Evolutionary conservation across 2,888 invertebrate species (phyloP), one percentile per base, ranked within the genome.

Genomic region (Lagria hirta): DNA sequence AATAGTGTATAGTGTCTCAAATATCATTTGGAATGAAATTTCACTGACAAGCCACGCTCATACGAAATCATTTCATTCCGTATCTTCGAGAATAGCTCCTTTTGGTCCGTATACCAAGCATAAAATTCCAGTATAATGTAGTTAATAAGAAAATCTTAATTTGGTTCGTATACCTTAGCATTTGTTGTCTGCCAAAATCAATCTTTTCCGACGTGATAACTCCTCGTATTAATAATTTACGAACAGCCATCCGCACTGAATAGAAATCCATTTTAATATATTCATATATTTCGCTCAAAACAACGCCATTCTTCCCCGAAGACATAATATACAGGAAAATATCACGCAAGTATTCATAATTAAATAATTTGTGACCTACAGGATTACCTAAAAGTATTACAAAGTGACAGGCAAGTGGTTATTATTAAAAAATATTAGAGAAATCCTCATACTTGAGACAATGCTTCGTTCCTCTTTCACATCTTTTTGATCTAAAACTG

Each of bases 401-500:
- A n/a, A n/a, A n/a, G n/a, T n/a, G n/a, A n/a, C n/a, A n/a, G n/a
- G n/a, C n/a, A n/a, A n/a, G n/a, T n/a, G n/a, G n/a, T n/a, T n/a
- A n/a, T n/a, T n/a, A n/a, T n/a, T n/a, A n/a, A n/a, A n/a, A n/a
- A 38, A 37, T 23, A 41, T 21, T 18, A 16, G 14, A n/a, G 17
- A 16, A 2, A n/a, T 6, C n/a, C 6, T 16, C 16, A 11, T 33
- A 27, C 8, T 35, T 7, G 7, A 36, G 13, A 20, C 8, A 13
- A 48, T 46, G 58, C 59, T 55, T 20, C 52, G 57, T 11, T 57
- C 54, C 35, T 59, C 49, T 14, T 72, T 74, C n/a, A 71, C 71
- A 2, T 71, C 71, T 2, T 71, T 68, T 5, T 69, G 72, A 20
- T 68, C 70, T 69, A 75, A 75, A 29, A 75, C 54, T 40, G 79